A percentile compares a stretch with the other conserved stretches of the same genome.
Evolutionary conservation across 2,797 vertebrate species (phyloP).

Genomic region (Notoglanidium macrostoma): DNA sequence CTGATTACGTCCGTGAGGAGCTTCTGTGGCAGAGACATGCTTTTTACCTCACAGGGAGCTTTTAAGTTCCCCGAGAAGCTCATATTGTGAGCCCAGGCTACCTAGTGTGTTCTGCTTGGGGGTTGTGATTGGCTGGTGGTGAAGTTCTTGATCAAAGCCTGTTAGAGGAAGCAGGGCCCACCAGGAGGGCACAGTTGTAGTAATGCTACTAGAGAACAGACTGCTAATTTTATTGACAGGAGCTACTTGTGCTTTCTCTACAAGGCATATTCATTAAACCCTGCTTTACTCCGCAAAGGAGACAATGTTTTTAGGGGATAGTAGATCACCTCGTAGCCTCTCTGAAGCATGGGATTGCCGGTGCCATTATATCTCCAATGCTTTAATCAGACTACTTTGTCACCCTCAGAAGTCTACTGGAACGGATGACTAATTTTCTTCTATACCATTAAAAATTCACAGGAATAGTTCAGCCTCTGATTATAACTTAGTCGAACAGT

Average conservation of each 20-base stretch:
- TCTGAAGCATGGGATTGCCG: background rate
- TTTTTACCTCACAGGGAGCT: constrained; percentile 30
- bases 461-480: background rate
- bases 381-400: constrained; percentile 4
- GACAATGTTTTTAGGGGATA: background rate
- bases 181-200: constrained; percentile 35
- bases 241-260: background rate
- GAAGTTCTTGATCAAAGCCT: constrained; percentile 54
- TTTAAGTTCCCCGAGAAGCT: constrained; percentile 38
- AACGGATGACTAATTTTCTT: background rate
- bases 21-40: constrained; percentile 28
- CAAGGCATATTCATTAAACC: constrained; percentile 51
- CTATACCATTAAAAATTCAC: background rate
- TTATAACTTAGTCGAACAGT: background rate
- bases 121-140: constrained; percentile 51
- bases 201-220: constrained; percentile 38
- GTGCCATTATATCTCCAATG: background rate
- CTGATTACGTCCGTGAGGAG: constrained; percentile 39
- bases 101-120: constrained; percentile 39
- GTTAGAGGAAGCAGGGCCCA: constrained; percentile 34
- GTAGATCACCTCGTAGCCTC: constrained; percentile 25
- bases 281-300: constrained; percentile 34
- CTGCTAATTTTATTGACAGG: constrained; percentile 52
- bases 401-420: background rate
- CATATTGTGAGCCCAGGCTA: constrained; percentile 40